These are phyloP conservation scores for Columba livia DNA, from an alignment of 2,113 vertebrate species.

Conservation along the genomic window DNA sequence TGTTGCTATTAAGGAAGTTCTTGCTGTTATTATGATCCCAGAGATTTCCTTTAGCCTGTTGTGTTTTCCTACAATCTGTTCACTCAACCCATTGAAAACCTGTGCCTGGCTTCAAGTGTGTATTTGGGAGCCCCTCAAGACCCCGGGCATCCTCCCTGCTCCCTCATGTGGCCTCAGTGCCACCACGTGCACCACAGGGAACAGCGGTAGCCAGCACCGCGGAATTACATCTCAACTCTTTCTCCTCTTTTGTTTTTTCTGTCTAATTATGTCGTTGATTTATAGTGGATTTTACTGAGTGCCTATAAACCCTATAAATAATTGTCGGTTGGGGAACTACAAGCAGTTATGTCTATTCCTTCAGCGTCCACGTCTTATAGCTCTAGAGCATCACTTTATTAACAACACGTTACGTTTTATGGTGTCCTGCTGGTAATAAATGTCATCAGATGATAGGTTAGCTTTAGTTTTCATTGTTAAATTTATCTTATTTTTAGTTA, in stretches of 20 bases:
- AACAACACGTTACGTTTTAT: neutral
- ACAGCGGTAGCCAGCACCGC: rapidly evolving
- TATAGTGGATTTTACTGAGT: neutral
- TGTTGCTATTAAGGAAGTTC: neutral
- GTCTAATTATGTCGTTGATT: neutral
- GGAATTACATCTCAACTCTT: neutral
- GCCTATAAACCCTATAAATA: neutral
- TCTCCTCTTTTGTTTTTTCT: neutral
- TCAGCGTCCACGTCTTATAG: neutral
- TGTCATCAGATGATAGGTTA: neutral
- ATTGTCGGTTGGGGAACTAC: neutral
- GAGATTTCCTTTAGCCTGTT: neutral
- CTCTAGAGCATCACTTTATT: neutral
- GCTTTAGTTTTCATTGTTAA: neutral
- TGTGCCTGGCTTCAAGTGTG: neutral
- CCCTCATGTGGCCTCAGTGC: neutral
- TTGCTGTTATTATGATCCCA: neutral
- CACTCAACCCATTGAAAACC: constrained; percentile 14
- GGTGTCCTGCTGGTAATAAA: neutral
- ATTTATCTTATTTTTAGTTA: constrained; percentile 28
- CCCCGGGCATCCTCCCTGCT: neutral
- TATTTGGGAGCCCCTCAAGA: neutral
- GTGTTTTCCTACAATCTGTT: neutral
- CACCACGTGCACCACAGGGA: neutral
- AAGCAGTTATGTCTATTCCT: neutral